Conservation (phyloP, 23 tunicate species). For the Ciona savignyi region DNA sequence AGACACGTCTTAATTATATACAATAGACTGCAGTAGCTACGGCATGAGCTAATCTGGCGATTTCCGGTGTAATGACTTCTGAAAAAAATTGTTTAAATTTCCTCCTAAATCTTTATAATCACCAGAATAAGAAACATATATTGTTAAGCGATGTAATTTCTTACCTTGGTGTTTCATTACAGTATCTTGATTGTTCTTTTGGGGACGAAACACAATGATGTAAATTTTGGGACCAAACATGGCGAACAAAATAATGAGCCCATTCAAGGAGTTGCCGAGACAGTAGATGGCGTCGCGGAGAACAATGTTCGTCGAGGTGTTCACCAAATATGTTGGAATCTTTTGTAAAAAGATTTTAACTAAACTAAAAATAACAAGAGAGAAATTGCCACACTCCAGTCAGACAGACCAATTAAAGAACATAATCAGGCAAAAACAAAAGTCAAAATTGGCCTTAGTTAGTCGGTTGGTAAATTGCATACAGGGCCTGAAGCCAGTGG, state of each 20-base stretch:
- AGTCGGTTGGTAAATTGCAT: no score
- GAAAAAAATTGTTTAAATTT: no score
- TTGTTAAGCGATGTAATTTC: not conserved
- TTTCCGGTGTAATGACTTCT: no score
- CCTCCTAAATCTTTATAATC: no score
- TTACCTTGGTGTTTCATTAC: constrained; percentile 41
- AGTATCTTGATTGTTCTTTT: constrained; percentile 41
- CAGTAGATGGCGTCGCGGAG: constrained; percentile 70
- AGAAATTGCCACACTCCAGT: not conserved
- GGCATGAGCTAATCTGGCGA: no score
- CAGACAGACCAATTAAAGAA: not conserved
- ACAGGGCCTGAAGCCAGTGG: no score
- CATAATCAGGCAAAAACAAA: no score
- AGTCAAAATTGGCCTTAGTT: no score
- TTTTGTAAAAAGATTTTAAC: no score
- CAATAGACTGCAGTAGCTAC: no score
- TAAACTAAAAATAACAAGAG: not conserved
- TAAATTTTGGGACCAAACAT: constrained; percentile 67
- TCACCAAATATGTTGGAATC: constrained; percentile 49
- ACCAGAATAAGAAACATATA: no score
- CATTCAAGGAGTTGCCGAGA: constrained; percentile 47
- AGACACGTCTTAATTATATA: not conserved
- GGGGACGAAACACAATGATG: constrained; percentile 54
- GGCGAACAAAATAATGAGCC: constrained; percentile 46
- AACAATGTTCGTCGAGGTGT: constrained; percentile 26